Percentiles rank a stretch among this genome's conserved stretches.
Conservation (phyloP, 2,888 invertebrate genomes). For the Diploptera punctata region DNA sequence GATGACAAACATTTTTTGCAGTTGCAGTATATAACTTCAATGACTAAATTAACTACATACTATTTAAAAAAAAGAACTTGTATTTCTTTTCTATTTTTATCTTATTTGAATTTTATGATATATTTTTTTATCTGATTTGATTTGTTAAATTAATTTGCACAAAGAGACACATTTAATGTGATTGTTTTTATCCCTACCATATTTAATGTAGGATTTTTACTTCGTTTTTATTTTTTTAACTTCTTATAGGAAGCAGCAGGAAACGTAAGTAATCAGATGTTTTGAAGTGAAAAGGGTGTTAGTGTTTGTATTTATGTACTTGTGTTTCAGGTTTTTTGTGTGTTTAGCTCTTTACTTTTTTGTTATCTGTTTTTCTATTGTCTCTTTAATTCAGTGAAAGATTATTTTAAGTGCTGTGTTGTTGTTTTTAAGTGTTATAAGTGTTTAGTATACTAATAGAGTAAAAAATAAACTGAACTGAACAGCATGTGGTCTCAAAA, state of each 20-base stretch:
- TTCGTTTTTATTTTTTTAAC: constrained; percentile 17
- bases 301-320: constrained; percentile 9
- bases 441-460: no score
- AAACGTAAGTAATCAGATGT: constrained; percentile 43
- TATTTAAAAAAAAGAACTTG: no score
- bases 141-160: no score
- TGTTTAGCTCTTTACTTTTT: constrained; percentile 11
- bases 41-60: no score
- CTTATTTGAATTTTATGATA: no score
- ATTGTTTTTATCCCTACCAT: background rate
- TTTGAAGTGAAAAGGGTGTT: background rate
- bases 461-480: no score
- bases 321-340: constrained; percentile 21
- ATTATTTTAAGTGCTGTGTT: constrained; percentile 29
- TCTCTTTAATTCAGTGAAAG: constrained; percentile 28
- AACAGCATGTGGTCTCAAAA: no score
- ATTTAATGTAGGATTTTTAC: constrained; percentile 7
- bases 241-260: constrained; percentile 41
- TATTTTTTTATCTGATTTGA: no score
- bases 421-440: background rate
- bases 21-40: no score
- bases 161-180: no score
- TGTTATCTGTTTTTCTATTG: background rate
- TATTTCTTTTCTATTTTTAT: no score
- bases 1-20: no score